These are phyloP conservation scores for Nemapogon koenigi DNA, from an alignment of 2,888 invertebrate genomes.

Conservation along the genomic window DNA sequence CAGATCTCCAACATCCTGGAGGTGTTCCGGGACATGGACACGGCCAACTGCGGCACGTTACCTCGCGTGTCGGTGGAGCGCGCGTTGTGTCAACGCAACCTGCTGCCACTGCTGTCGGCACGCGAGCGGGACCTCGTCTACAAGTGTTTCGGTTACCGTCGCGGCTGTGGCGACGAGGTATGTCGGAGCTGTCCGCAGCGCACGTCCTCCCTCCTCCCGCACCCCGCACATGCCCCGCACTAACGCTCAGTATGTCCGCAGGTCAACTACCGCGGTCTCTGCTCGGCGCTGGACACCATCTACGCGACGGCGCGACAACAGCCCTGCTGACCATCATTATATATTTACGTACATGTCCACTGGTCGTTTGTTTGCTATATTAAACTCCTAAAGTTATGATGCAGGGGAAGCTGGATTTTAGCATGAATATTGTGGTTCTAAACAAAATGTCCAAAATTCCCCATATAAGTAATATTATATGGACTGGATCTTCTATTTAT, in stretches of 20 bases:
- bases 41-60: slow-evolving; percentile 70
- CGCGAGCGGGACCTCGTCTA: slow-evolving; percentile 73
- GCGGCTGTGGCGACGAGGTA: slow-evolving; percentile 60
- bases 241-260: slow-evolving; percentile 24
- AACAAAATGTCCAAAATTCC: too few relatives aligned
- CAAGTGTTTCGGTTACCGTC: slow-evolving; percentile 75
- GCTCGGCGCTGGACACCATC: slow-evolving; percentile 70
- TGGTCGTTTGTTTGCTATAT: too few relatives aligned
- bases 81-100: slow-evolving; percentile 68
- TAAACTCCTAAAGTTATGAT: too few relatives aligned
- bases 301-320: slow-evolving; percentile 59
- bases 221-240: not conserved
- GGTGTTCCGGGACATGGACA: slow-evolving; percentile 76
- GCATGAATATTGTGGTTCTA: too few relatives aligned
- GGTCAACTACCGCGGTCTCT: slow-evolving; percentile 75
- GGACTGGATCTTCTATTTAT: too few relatives aligned
- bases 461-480: too few relatives aligned
- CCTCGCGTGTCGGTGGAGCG: slow-evolving; percentile 69
- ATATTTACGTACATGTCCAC: too few relatives aligned
- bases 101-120: slow-evolving; percentile 69
- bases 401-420: too few relatives aligned
- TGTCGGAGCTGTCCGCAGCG: too few relatives aligned
- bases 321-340: slow-evolving; percentile 48
- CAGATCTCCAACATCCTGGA: slow-evolving; percentile 73
- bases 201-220: not conserved